Base-by-base conservation (phyloP, 1,140 invertebrate species). In the Lethrus apterus region DNA sequence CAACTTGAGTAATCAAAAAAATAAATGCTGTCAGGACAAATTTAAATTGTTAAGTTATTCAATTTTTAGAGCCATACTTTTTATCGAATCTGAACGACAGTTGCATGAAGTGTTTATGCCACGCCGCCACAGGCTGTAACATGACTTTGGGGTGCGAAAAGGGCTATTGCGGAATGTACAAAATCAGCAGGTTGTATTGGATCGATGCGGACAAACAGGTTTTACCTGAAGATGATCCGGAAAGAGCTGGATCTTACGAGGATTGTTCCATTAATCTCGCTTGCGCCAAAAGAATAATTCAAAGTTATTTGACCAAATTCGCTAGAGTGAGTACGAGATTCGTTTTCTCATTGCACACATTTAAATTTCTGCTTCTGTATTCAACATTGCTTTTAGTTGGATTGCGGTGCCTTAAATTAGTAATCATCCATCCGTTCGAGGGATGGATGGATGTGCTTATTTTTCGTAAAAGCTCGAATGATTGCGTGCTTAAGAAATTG, bases 101-200 rank as follows among this genome's bases (percentile, higher is more conserved):
- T 7, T 80, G 78, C 51, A 51, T 78, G 40, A 66, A 74, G 8
- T 80, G 78, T 50, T 59, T 80, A 3, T 80, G 78, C 49, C 62
- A 77, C 45, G 76, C 75, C 2, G 67, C 74, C 4, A 67, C 68
- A 5, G 68, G 67, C 2, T 80, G 77, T 52, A 74, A 79, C 52
- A 56, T 57, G 38, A 60, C 69, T 4, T 40, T 60, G n/a, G 68
- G 62, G 3, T 80, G 77, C 54, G 67, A 60, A 0, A 68, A 64
- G 2, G 73, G 71, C 0, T 75, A 73, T 60, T 80, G 78, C 54
- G 78, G 78, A 1, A 75, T 76, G 0, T 80, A 76, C 60, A 75
- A 76, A 56, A 75, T 82, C 30, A 76, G 75, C 1, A 69, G 69
- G 51, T 66, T 74, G 1, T 81, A 81, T 56, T 80, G 78, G 77